phyloP scores from a whole-genome alignment of 1,140 invertebrate species.

The Agraylea sexmaculata region DNA sequence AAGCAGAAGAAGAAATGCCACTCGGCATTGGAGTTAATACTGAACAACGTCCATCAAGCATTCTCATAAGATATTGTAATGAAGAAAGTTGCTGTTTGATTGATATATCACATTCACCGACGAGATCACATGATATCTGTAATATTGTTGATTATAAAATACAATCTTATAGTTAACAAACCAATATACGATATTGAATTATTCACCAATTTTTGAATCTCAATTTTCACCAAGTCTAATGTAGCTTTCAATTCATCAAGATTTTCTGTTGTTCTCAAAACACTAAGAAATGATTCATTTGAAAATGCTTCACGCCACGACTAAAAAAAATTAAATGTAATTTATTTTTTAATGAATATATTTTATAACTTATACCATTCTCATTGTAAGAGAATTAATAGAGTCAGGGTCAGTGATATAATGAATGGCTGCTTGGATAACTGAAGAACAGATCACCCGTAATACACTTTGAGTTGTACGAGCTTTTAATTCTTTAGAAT shows the following conservation, averaged over 20 bases:
- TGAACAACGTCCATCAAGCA: conserved; percentile 37
- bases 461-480: conserved; percentile 64
- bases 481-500: conserved; percentile 77
- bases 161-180: conserved; percentile 10
- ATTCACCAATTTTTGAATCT: conserved; percentile 62
- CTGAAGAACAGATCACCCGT: conserved; percentile 63
- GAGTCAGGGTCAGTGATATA: conserved; percentile 87
- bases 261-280: conserved; percentile 64
- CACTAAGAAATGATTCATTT: conserved; percentile 71
- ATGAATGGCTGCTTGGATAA: conserved; percentile 69
- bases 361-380: conserved; percentile 58
- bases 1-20: neutral
- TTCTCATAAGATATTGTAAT: conserved; percentile 66
- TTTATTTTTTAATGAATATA: conserved; percentile 1
- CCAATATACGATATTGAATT: neutral
- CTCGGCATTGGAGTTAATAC: conserved; percentile 27
- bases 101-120: conserved; percentile 67
- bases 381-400: conserved; percentile 84
- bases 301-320: conserved; percentile 65
- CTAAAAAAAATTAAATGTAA: conserved; percentile 40
- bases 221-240: conserved; percentile 62
- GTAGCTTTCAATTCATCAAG: conserved; percentile 72
- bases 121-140: conserved; percentile 68
- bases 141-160: conserved; percentile 19
- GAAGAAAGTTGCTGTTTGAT: conserved; percentile 86